phyloP scores from a whole-genome alignment of 2,888 invertebrate species.

The Lacanobia oleracea region DNA sequence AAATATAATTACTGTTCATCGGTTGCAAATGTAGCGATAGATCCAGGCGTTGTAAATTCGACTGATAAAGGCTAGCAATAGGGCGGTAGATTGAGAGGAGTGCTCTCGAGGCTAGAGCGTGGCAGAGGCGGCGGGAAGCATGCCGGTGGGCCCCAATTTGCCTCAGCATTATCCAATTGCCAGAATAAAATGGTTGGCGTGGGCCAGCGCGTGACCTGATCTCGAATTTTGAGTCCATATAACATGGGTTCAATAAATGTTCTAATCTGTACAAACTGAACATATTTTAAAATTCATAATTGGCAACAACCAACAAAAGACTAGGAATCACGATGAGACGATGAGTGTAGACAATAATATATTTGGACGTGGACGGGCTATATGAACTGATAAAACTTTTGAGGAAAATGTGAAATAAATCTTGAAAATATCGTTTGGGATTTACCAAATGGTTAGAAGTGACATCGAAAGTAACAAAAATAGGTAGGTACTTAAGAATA shows the following conservation, averaged over 20 bases:
- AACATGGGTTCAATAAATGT: constrained; percentile 31
- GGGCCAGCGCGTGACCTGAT: constrained; percentile 88
- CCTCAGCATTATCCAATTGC: constrained; percentile 87
- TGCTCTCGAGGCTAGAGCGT: constrained; percentile 85
- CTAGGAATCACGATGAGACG: background rate
- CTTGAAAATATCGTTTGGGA: background rate
- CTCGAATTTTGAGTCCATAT: constrained; percentile 73
- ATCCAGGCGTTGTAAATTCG: constrained; percentile 51
- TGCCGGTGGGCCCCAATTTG: constrained; percentile 88
- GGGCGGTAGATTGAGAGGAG: constrained; percentile 76
- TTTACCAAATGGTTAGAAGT: constrained; percentile 3
- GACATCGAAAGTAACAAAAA: background rate
- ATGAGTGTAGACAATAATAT: background rate
- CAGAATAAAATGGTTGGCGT: constrained; percentile 88
- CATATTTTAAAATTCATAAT: background rate
- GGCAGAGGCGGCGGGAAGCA: constrained; percentile 80
- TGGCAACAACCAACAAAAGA: background rate
- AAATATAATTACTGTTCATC: background rate
- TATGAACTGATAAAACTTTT: background rate
- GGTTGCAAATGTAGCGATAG: constrained; percentile 1
- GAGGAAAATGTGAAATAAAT: constrained; percentile 3
- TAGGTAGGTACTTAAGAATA: background rate
- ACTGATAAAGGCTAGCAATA: constrained; percentile 83
- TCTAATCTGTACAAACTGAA: background rate
- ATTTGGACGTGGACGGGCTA: background rate